Evolutionary conservation across 2,888 invertebrate genomes (phyloP).

Genomic region (Ectemnius lituratus): DNA sequence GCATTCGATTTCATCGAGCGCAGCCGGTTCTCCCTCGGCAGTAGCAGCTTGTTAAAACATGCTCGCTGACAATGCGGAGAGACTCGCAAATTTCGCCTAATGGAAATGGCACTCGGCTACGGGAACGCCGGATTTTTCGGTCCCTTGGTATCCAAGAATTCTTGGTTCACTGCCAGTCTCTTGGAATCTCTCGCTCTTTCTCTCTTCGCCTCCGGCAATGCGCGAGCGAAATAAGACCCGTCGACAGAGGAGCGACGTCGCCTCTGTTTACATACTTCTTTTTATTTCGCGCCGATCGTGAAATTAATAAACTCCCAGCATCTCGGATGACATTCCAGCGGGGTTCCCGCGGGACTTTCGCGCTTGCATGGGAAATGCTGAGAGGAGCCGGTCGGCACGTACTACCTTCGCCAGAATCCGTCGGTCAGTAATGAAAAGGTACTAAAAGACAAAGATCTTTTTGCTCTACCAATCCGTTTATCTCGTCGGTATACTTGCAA

Average conservation of each 20-base stretch:
- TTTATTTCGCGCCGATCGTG: neutral
- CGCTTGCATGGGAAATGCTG: too few species aligned
- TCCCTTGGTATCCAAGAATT: conserved; percentile 22
- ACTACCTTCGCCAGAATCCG: too few species aligned
- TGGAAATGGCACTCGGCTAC: conserved; percentile 44
- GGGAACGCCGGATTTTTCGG: conserved; percentile 32
- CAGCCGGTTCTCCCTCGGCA: conserved; percentile 1
- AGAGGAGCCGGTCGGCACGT: too few species aligned
- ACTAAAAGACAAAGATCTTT: too few species aligned
- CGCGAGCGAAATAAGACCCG: conserved; percentile 11
- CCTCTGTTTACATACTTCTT: conserved; percentile 27
- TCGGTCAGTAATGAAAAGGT: too few species aligned
- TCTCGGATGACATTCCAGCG: neutral
- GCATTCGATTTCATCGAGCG: conserved; percentile 1
- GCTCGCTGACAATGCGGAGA: neutral
- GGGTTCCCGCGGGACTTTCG: too few species aligned
- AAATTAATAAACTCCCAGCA: conserved; percentile 8
- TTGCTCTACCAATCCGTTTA: too few species aligned
- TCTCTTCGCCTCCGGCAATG: too few species aligned
- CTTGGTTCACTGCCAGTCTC: conserved; percentile 17
- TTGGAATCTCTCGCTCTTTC: neutral
- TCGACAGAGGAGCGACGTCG: neutral
- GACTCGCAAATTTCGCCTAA: conserved; percentile 38
- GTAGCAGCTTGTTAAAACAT: neutral
- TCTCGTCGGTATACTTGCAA: too few species aligned